Evolutionary conservation across 2,113 vertebrate species (phyloP).

Genomic region (Cryptomyrus ogoouensis): DNA sequence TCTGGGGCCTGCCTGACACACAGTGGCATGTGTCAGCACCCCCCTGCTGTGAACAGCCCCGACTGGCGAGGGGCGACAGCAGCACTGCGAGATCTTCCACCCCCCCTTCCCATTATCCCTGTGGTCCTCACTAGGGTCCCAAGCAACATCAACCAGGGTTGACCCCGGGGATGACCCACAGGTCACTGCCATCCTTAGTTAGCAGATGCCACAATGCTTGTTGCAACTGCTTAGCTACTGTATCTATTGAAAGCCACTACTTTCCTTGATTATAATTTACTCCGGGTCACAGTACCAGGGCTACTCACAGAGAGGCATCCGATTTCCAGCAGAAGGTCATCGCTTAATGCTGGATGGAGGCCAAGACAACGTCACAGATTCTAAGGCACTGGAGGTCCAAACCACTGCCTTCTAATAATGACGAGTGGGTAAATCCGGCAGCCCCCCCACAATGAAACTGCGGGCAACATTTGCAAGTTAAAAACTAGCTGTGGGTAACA

Average conservation of each 20-base stretch:
- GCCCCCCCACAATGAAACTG: not conserved
- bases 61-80: not conserved
- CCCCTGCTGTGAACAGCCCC: not conserved
- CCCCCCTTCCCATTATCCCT: not conserved
- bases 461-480: not conserved
- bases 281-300: not conserved
- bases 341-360: not conserved
- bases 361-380: not conserved
- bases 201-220: not conserved
- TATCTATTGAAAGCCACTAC: not conserved
- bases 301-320: not conserved
- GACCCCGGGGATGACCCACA: not conserved
- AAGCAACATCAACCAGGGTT: not conserved
- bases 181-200: not conserved
- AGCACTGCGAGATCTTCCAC: not conserved
- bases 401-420: not conserved
- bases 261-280: not conserved
- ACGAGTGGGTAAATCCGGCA: not conserved
- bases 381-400: not conserved
- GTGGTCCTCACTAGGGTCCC: not conserved
- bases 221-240: not conserved
- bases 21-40: not conserved
- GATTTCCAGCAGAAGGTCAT: not conserved
- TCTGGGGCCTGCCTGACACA: not conserved
- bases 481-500: not conserved